phyloP scores from a whole-genome alignment of 2,113 vertebrate species.

The Sakesphorus luctuosus region DNA sequence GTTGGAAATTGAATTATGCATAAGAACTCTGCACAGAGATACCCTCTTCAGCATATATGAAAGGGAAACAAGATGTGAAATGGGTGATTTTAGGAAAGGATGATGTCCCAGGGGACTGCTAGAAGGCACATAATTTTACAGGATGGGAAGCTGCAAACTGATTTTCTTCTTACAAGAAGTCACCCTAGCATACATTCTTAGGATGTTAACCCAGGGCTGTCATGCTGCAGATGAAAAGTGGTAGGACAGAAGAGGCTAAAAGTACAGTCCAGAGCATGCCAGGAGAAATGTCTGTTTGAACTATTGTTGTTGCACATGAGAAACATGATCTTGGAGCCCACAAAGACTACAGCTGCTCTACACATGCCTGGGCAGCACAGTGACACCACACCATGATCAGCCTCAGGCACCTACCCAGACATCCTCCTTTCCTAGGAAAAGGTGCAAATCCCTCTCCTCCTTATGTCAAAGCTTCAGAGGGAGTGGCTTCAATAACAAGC shows the following conservation, averaged over 20 bases:
- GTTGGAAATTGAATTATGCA: neutral
- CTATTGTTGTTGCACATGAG: neutral
- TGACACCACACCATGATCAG: neutral
- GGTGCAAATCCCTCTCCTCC: neutral
- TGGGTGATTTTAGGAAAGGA: neutral
- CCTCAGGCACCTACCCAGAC: too few species aligned
- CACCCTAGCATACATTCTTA: neutral
- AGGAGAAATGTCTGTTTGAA: neutral
- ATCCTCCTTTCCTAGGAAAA: neutral
- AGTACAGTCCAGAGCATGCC: rapidly evolving
- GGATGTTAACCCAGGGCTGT: neutral
- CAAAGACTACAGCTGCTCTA: neutral
- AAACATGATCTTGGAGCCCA: neutral
- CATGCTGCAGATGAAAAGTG: neutral
- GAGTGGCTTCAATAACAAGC: neutral
- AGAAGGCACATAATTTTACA: neutral
- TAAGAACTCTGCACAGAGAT: neutral
- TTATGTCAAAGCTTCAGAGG: neutral
- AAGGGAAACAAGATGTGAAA: neutral
- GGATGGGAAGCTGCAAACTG: neutral
- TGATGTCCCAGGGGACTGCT: neutral
- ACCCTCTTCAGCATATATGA: neutral
- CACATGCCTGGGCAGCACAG: neutral
- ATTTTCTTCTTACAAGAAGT: neutral
- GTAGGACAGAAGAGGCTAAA: neutral